Conservation (phyloP, 2,113 vertebrate genomes). For the Plectropomus leopardus region DNA sequence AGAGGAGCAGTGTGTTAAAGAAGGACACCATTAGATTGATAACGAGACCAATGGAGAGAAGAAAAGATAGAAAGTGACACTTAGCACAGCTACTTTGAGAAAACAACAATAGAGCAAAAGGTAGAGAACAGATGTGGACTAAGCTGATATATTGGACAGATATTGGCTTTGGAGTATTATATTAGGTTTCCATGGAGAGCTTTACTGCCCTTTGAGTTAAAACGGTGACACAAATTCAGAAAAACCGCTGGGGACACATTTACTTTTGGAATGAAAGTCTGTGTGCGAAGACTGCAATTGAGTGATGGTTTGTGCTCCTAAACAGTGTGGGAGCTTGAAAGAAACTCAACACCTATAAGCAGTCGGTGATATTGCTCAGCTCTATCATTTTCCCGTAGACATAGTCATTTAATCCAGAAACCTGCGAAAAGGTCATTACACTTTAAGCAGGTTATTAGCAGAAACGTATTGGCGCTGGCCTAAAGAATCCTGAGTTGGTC, state of each 20-base stretch:
- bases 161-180: background rate
- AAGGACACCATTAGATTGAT: slow-evolving; percentile 18
- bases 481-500: background rate
- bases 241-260: background rate
- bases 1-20: slow-evolving; percentile 10
- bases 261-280: slow-evolving; percentile 8
- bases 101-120: background rate
- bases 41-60: slow-evolving; percentile 2
- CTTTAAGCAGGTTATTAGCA: background rate
- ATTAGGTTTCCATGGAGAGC: slow-evolving; percentile 21
- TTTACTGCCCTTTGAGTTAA: slow-evolving; percentile 16
- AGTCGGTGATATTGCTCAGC: slow-evolving; percentile 8
- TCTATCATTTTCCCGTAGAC: background rate
- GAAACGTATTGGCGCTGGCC: background rate
- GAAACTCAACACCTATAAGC: slow-evolving; percentile 15
- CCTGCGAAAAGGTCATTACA: background rate
- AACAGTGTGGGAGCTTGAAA: background rate
- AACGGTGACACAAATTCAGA: background rate
- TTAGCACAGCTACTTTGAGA: slow-evolving; percentile 1
- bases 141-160: background rate
- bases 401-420: background rate
- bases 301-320: slow-evolving; percentile 4
- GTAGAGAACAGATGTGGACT: background rate
- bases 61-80: slow-evolving; percentile 10
- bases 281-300: background rate